Base-by-base conservation (phyloP, 92 coral and sea anemone genomes). In the Virgularia gustaviana region DNA sequence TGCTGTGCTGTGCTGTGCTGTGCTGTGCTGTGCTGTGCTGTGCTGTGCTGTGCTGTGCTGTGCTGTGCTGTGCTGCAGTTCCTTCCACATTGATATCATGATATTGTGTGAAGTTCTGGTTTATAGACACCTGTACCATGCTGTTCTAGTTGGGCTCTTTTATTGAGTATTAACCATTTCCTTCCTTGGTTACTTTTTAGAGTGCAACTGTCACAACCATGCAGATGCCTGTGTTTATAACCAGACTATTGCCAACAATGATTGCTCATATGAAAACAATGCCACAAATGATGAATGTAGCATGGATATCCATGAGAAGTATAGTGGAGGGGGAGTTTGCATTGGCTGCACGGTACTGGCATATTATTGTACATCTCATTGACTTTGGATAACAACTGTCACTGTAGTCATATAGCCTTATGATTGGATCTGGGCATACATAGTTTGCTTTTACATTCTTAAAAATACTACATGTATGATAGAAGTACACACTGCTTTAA, bases 301-400 rank as follows among this genome's bases (percentile, higher is more conserved):
- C 76, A 72, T 89, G 80, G 89, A 85, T 57, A 75, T 85, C 20
- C 39, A 79, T 75, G 90, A 90, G 45, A 82, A 78, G 56, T 87
- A 76, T 67, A 74, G 79, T 55, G 98, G 98, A 4, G 97, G 97
- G 25, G 98, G 98, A 28, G 98, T 92, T 42, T 92, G 98, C 42
- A 81, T 77, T 28, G 70, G 80, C 23, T 92, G 98, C 44, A 78
- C 86, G 97, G 97, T 91, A 67, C 68, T n/a, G 65, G 19, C 11
- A n/a, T 9, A 15, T 59, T 31, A 24, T 36, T 59, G 2, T 3
- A 31, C 20, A 11, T 32, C 9, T 22, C 10, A 27, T 12, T 9
- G 23, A 59, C 19, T 43, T 43, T 43, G 6, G 27, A 20, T 20
- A 13, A 44, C 51, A 44, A 19, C 51, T 49, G 56, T 6, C 23